phyloP scores from a whole-genome alignment of 2,888 invertebrate genomes.

The Mythimna lalbum region DNA sequence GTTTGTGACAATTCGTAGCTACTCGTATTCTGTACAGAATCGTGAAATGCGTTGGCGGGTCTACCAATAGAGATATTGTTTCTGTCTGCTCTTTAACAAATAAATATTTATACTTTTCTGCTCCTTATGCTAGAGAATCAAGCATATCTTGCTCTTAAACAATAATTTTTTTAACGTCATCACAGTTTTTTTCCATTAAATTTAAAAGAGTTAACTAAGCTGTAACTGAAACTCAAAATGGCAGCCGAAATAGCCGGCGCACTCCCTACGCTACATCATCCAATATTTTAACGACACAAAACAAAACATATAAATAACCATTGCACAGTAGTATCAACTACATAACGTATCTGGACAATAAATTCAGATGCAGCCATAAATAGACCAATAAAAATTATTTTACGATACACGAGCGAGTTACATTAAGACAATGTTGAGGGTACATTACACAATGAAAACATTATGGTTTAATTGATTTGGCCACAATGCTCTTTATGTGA shows the following conservation, averaged over 20 bases:
- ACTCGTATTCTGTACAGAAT: constrained; percentile 25
- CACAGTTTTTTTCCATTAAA: background rate
- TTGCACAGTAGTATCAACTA: constrained; percentile 81
- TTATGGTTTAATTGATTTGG: constrained; percentile 89
- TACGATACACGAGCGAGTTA: constrained; percentile 86
- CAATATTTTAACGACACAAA: constrained; percentile 71
- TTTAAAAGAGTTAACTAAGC: constrained; percentile 1
- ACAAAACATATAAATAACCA: constrained; percentile 78
- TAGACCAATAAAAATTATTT: constrained; percentile 89
- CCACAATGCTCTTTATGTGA: constrained; percentile 85
- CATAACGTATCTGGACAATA: constrained; percentile 87
- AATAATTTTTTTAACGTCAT: background rate
- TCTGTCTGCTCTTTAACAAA: no score
- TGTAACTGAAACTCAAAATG: constrained; percentile 15
- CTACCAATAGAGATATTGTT: background rate
- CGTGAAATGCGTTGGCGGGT: background rate
- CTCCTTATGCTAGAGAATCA: no score
- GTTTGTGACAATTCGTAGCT: constrained; percentile 56
- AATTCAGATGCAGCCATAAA: constrained; percentile 85
- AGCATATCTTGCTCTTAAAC: background rate
- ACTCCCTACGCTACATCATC: constrained; percentile 36
- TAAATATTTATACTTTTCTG: no score
- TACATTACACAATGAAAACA: constrained; percentile 87
- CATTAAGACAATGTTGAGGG: constrained; percentile 89
- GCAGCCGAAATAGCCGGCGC: constrained; percentile 30